A percentile compares a stretch with the other conserved stretches of the same genome.
These are phyloP conservation scores for Sebastes matsubarae DNA, from an alignment of 2,797 vertebrate species.

Conservation along the genomic window DNA sequence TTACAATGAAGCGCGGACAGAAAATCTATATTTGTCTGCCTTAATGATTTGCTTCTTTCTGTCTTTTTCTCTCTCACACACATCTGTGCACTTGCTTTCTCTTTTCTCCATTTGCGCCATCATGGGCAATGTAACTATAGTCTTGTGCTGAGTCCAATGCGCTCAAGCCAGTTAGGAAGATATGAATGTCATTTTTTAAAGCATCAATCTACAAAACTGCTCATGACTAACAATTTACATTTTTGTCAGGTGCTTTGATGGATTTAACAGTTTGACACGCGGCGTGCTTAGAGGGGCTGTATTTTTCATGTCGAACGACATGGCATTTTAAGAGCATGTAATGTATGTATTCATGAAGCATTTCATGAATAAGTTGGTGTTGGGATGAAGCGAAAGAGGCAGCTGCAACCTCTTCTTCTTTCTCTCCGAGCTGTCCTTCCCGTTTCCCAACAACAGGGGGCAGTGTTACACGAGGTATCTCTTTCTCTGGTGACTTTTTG, in stretches of 20 bases:
- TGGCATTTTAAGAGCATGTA: slow-evolving; percentile 60
- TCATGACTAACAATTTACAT: slow-evolving; percentile 25
- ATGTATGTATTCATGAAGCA: slow-evolving; percentile 60
- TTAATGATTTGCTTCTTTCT: slow-evolving; percentile 74
- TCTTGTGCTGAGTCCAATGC: background rate
- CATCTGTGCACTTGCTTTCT: background rate
- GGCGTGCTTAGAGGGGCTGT: slow-evolving; percentile 36
- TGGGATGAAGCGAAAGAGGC: slow-evolving; percentile 19
- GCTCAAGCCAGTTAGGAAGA: background rate
- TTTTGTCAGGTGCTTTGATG: slow-evolving; percentile 24
- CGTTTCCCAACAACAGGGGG: slow-evolving; percentile 76
- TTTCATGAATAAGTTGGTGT: slow-evolving; percentile 65
- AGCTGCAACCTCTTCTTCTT: slow-evolving; percentile 9
- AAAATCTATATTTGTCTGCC: slow-evolving; percentile 81
- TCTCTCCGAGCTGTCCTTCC: slow-evolving; percentile 17
- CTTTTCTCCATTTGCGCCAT: slow-evolving; percentile 6
- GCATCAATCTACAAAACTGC: slow-evolving; percentile 16
- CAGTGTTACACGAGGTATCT: slow-evolving; percentile 81
- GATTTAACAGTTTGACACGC: slow-evolving; percentile 32
- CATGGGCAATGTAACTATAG: slow-evolving; percentile 21
- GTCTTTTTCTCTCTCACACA: slow-evolving; percentile 57
- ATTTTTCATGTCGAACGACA: slow-evolving; percentile 42
- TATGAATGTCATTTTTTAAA: slow-evolving; percentile 21
- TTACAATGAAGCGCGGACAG: slow-evolving; percentile 79
- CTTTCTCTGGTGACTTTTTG: slow-evolving; percentile 63